Percentiles rank a stretch among this genome's conserved stretches.
These are phyloP conservation scores for Galaxias olidus DNA, from an alignment of 2,797 vertebrate species.

Conservation along the genomic window DNA sequence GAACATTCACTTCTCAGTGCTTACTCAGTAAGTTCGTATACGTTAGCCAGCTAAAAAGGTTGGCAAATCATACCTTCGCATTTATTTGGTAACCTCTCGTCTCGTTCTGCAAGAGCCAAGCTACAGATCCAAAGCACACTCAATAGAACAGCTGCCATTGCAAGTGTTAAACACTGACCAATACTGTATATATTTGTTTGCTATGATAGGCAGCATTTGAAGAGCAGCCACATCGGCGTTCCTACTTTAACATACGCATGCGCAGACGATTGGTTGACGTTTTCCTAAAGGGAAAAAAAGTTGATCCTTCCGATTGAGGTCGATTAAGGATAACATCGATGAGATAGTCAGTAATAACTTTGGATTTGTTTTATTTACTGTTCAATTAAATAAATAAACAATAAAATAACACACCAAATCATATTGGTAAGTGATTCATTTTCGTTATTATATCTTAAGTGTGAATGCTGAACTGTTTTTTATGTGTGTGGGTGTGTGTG, in stretches of 20 bases:
- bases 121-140: conserved; percentile 36
- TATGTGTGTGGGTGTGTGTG: too few species aligned
- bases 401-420: background rate
- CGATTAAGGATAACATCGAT: background rate
- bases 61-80: conserved; percentile 73
- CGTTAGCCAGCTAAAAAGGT: too few species aligned
- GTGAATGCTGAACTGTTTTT: too few species aligned
- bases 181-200: background rate
- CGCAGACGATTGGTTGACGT: background rate
- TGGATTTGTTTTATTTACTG: background rate
- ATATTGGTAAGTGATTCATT: background rate
- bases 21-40: too few species aligned
- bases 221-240: conserved; percentile 66
- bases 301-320: background rate
- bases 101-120: conserved; percentile 46
- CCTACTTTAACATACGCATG: conserved; percentile 26
- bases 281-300: background rate
- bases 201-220: too few species aligned
- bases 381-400: background rate
- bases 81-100: conserved; percentile 77
- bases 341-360: background rate
- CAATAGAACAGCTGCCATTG: conserved; percentile 48
- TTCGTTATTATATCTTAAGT: too few species aligned
- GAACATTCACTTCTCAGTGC: too few species aligned
- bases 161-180: background rate